phyloP scores from a whole-genome alignment of 2,113 vertebrate species.

The Mesoclemmys tuberculata region DNA sequence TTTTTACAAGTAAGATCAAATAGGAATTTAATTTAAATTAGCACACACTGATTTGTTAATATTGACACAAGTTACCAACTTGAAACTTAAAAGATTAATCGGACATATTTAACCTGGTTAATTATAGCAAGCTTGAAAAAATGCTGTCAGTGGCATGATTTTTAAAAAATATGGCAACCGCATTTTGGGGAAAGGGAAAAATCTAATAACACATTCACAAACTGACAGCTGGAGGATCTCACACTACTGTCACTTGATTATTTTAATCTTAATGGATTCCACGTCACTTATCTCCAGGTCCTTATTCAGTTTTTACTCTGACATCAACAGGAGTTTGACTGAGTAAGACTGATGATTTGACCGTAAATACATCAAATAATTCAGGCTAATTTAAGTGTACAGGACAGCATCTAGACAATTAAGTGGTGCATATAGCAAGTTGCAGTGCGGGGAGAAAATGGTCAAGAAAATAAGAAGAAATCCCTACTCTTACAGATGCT shows the following conservation, averaged over 20 bases:
- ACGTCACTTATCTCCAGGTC: not conserved
- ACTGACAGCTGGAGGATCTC: not conserved
- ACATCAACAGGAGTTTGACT: not conserved
- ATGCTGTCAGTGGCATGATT: not conserved
- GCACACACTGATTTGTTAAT: not conserved
- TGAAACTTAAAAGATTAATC: not conserved
- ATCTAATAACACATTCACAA: not conserved
- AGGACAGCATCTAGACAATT: not conserved
- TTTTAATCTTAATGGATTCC: not conserved
- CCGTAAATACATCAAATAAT: not conserved
- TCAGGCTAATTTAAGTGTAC: not conserved
- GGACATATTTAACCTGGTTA: not conserved
- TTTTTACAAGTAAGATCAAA: not conserved
- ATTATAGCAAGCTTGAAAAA: not conserved
- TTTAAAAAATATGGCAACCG: not conserved
- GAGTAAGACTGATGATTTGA: not conserved
- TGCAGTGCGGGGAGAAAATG: not conserved
- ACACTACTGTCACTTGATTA: not conserved
- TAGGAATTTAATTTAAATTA: not conserved
- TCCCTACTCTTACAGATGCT: not conserved
- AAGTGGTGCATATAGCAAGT: not conserved
- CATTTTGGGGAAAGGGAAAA: not conserved
- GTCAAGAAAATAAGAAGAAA: constrained; percentile 30
- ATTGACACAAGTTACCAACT: not conserved
- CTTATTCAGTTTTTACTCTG: not conserved